These are phyloP conservation scores for Strongylocentrotus purpuratus DNA, from an alignment of 35 echinoderm and acorn worm species.

Conservation along the genomic window DNA sequence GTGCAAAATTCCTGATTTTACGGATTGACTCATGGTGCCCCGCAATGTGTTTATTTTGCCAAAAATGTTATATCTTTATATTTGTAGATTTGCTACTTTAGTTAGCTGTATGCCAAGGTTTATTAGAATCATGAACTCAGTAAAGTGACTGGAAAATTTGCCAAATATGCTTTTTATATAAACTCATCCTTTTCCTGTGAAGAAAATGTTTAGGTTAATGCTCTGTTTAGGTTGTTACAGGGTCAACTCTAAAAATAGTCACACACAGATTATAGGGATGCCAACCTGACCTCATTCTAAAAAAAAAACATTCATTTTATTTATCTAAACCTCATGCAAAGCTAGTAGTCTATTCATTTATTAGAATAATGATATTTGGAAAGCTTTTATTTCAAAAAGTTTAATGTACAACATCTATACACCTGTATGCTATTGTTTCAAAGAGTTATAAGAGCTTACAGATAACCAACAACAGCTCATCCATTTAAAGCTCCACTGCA, in stretches of 20 bases:
- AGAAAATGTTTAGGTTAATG: background rate
- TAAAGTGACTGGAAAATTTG: background rate
- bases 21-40: background rate
- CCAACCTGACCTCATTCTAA: background rate
- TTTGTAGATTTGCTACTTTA: background rate
- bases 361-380: no score
- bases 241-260: background rate
- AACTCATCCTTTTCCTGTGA: background rate
- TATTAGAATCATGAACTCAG: background rate
- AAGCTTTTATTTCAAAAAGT: no score
- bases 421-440: no score
- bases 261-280: background rate
- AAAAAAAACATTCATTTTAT: background rate
- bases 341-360: background rate
- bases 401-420: no score
- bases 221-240: background rate
- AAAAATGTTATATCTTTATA: background rate
- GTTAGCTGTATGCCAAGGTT: background rate
- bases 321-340: background rate
- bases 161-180: background rate
- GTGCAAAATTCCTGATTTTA: background rate
- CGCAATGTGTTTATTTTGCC: background rate
- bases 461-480: no score
- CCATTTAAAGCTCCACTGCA: no score
- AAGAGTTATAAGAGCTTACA: no score